Base-by-base conservation (phyloP, 2,888 invertebrate genomes). In the Melieria omissa region DNA sequence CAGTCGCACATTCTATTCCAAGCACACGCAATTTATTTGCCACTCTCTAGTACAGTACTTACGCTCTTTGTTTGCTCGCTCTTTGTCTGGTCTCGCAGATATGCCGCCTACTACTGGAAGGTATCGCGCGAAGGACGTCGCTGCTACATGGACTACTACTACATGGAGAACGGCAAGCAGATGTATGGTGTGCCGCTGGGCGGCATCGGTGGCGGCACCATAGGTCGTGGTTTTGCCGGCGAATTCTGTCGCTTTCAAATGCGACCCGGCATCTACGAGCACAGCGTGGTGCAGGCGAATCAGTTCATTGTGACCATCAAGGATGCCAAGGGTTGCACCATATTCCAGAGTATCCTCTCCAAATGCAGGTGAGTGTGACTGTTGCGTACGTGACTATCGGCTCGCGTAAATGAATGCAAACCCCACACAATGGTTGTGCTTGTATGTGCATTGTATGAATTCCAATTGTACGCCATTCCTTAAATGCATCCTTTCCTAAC, bases 191-290 rank as follows among this genome's bases (percentile, higher is more conserved):
- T 93, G 45, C 95, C 95, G 3, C 88, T 95, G 77, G 95, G 95
- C 71, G 95, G 94, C 61, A 92, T 95, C 75, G 95, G 95, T 4
- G 89, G 91, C 76, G 87, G 87, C 54, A 87, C 85, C 65, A 97
- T 98, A 80, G 97, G 97, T 4, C 90, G 97, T 68, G 97, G 97
- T 5, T 98, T 91, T 87, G 92, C 92, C 81, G 98, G 98, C 16
- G 96, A 97, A 87, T 98, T 98, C 88, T 96, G 97, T 85, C 91
- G 97, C 70, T 98, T 92, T 86, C 95, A 96, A 85, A 89, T 98
- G 83, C 91, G 91, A 75, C 98, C 98, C 0, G 97, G 97, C 64
- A 89, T 95, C 73, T 97, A 96, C 87, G 93, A 95, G 81, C 95
- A 96, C 86, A 90, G 93, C 78, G 92, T 92, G 6, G 91, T 95